Conservation (phyloP, 2,888 invertebrate species). For the Zygogramma bicolorata region DNA sequence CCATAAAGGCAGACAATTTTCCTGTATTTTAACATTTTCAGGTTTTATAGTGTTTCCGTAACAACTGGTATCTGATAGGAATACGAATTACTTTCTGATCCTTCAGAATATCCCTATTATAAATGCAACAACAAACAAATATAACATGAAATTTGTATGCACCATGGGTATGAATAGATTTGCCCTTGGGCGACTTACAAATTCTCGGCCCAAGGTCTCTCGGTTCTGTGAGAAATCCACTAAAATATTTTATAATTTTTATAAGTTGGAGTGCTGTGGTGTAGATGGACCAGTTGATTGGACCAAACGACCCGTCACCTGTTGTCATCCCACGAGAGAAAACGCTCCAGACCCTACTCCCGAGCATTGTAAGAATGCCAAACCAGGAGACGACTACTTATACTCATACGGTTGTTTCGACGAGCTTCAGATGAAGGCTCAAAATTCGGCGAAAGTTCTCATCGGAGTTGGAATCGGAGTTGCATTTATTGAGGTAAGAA, state of each 20-base stretch:
- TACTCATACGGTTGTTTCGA: constrained; percentile 70
- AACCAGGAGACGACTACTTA: constrained; percentile 57
- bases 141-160: no score
- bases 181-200: no score
- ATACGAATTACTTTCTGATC: no score
- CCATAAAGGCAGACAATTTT: no score
- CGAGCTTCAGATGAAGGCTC: constrained; percentile 70
- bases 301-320: constrained; percentile 71
- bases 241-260: neutral
- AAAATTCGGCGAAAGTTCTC: constrained; percentile 70
- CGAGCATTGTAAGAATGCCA: constrained; percentile 58
- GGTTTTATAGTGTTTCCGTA: no score
- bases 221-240: no score
- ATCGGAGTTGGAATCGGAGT: constrained; percentile 77
- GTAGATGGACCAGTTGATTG: constrained; percentile 62
- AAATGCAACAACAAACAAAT: no score
- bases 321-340: constrained; percentile 68
- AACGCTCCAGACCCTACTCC: constrained; percentile 53
- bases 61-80: no score
- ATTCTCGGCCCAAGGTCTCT: no score
- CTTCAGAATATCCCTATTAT: no score
- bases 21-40: no score
- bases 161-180: no score
- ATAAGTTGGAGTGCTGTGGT: constrained; percentile 69
- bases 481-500: constrained; percentile 71